A percentile compares a stretch with the other conserved stretches of the same genome.
Conservation (phyloP, 2,797 vertebrate species). For the Danio aesculapii region DNA sequence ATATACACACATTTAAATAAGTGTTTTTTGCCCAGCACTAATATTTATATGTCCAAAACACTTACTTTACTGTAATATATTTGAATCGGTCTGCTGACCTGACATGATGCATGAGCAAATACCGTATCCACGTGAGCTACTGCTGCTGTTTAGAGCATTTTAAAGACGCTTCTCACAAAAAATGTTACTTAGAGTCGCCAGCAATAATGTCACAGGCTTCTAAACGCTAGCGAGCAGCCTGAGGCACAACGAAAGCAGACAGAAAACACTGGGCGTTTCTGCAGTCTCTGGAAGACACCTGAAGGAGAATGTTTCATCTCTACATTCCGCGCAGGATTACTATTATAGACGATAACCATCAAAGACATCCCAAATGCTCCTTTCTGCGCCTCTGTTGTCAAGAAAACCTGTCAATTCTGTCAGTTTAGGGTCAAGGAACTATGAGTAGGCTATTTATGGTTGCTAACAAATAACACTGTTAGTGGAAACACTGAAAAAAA, state of each 20-base stretch:
- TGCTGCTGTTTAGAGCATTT: not conserved
- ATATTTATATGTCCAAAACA: too few relatives aligned
- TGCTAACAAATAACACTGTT: constrained; percentile 8
- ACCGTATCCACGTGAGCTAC: not conserved
- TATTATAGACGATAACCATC: not conserved
- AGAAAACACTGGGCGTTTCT: constrained; percentile 32
- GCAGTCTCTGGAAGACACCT: constrained; percentile 7
- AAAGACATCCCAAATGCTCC: not conserved
- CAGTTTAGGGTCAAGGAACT: not conserved
- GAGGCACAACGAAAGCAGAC: constrained; percentile 26
- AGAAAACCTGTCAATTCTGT: not conserved
- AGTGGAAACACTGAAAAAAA: not conserved
- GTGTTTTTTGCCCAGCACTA: too few relatives aligned
- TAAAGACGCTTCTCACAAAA: not conserved
- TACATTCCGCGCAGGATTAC: not conserved
- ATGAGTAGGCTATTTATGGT: not conserved
- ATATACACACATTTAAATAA: too few relatives aligned
- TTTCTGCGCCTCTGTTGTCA: constrained; percentile 11
- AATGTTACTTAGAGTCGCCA: too few relatives aligned
- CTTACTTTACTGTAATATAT: not conserved
- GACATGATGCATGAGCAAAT: not conserved
- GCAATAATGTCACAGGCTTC: not conserved
- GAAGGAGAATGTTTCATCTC: not conserved
- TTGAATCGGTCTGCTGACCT: not conserved
- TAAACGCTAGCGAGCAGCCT: not conserved